Evolutionary conservation across 2,113 vertebrate genomes (phyloP).

Genomic region (Engraulis encrasicolus): DNA sequence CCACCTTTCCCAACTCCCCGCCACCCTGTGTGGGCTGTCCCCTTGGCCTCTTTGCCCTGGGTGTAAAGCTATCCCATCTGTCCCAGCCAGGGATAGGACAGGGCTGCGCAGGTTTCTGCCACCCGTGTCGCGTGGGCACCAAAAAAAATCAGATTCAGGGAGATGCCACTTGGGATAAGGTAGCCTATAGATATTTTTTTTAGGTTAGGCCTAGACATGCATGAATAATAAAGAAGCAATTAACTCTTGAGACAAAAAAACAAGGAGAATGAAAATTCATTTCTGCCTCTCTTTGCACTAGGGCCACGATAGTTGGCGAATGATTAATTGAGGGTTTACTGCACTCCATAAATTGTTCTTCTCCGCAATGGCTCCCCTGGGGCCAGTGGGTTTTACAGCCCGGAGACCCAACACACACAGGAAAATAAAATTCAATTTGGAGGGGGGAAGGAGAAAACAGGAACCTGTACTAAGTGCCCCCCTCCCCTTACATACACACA

Average conservation of each 20-base stretch:
- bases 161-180: conserved; percentile 61
- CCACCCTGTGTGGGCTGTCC: conserved; percentile 77
- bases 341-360: conserved; percentile 88
- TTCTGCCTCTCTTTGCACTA: conserved; percentile 87
- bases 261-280: conserved; percentile 92
- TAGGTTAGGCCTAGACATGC: neutral
- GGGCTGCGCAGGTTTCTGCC: conserved; percentile 55
- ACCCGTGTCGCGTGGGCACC: neutral
- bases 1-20: conserved; percentile 37
- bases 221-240: conserved; percentile 86
- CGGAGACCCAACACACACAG: conserved; percentile 60
- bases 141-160: neutral
- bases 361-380: conserved; percentile 71
- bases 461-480: conserved; percentile 28
- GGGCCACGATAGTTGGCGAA: conserved; percentile 80
- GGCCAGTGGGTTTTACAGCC: conserved; percentile 70
- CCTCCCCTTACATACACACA: neutral
- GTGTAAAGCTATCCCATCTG: conserved; percentile 56
- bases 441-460: conserved; percentile 14
- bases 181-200: conserved; percentile 37
- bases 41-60: conserved; percentile 73
- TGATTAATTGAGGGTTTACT: conserved; percentile 93
- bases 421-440: conserved; percentile 40
- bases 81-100: conserved; percentile 77
- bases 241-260: conserved; percentile 86